Evolutionary conservation across 2,888 invertebrate genomes (phyloP).

Genomic region (Anticlea derivata): DNA sequence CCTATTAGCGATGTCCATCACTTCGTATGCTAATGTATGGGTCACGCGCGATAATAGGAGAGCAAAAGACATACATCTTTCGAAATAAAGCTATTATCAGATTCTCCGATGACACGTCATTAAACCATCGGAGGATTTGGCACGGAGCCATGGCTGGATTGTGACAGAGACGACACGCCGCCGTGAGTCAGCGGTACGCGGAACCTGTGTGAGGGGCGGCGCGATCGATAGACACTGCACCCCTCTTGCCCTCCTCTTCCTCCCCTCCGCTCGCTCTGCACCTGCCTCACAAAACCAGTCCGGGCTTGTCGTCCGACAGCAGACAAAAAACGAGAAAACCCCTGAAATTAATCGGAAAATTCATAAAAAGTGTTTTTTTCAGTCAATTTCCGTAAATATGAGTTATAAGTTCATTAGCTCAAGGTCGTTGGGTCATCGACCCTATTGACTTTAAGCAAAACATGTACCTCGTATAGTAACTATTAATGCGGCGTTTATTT

Average conservation of each 20-base stretch:
- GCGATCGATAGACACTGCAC: slow-evolving; percentile 78
- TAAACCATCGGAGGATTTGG: slow-evolving; percentile 67
- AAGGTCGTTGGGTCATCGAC: slow-evolving; percentile 66
- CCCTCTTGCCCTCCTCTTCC: slow-evolving; percentile 46
- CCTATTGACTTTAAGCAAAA: slow-evolving; percentile 39
- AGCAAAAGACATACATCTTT: slow-evolving; percentile 29
- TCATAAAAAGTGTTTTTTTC: slow-evolving; percentile 50
- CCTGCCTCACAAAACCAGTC: slow-evolving; percentile 56
- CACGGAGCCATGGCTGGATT: slow-evolving; percentile 64
- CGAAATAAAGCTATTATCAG: slow-evolving; percentile 60
- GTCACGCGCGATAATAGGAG: slow-evolving; percentile 19
- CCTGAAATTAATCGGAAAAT: slow-evolving; percentile 44
- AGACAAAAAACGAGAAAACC: slow-evolving; percentile 42
- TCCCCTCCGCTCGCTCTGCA: slow-evolving; percentile 53
- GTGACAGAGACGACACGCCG: slow-evolving; percentile 63
- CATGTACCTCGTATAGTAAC: slow-evolving; percentile 51
- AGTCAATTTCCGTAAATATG: slow-evolving; percentile 34
- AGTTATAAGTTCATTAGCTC: slow-evolving; percentile 54
- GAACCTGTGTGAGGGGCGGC: slow-evolving; percentile 70
- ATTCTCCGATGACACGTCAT: slow-evolving; percentile 57
- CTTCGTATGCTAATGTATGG: slow-evolving; percentile 10
- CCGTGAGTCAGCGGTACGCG: slow-evolving; percentile 71
- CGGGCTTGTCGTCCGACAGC: slow-evolving; percentile 49
- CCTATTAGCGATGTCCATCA: slow-evolving; percentile 2
- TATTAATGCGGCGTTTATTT: slow-evolving; percentile 47